Percentiles rank a stretch among this genome's conserved stretches.
phyloP scores from a whole-genome alignment of 2,113 vertebrate genomes.

The Potamarius usumacintae region DNA sequence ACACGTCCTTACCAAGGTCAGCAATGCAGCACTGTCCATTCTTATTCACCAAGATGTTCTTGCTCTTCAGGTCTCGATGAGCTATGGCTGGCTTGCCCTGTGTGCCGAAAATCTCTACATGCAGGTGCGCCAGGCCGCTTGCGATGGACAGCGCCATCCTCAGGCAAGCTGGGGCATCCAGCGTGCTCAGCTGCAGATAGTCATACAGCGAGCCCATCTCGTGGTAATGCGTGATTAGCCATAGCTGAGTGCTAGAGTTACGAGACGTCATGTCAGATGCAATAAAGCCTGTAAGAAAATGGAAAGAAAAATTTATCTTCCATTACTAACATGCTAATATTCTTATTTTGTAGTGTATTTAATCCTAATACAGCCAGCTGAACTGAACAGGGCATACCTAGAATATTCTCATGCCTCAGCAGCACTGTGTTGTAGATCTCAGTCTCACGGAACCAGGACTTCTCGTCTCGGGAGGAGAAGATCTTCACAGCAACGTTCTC shows the following conservation, averaged over 20 bases:
- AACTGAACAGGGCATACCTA: constrained; percentile 72
- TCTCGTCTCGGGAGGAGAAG: constrained; percentile 97
- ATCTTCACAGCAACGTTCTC: constrained; percentile 97
- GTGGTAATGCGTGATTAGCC: constrained; percentile 97
- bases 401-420: constrained; percentile 93
- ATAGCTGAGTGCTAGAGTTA: constrained; percentile 97
- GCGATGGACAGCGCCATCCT: constrained; percentile 91
- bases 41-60: constrained; percentile 96
- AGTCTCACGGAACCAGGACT: constrained; percentile 99
- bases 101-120: constrained; percentile 98
- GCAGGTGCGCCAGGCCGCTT: constrained; percentile 91
- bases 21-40: constrained; percentile 98
- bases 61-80: constrained; percentile 97
- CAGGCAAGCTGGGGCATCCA: constrained; percentile 89
- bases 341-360: neutral
- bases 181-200: constrained; percentile 91
- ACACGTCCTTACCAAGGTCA: constrained; percentile 82
- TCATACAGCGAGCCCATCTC: constrained; percentile 97
- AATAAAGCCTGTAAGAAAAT: constrained; percentile 82
- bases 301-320: neutral
- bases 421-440: constrained; percentile 98
- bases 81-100: constrained; percentile 97
- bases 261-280: constrained; percentile 98
- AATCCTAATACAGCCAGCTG: neutral
- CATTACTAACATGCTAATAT: neutral